Base-by-base conservation (phyloP, 2,888 invertebrate genomes). In the Patella ulyssiponensis region DNA sequence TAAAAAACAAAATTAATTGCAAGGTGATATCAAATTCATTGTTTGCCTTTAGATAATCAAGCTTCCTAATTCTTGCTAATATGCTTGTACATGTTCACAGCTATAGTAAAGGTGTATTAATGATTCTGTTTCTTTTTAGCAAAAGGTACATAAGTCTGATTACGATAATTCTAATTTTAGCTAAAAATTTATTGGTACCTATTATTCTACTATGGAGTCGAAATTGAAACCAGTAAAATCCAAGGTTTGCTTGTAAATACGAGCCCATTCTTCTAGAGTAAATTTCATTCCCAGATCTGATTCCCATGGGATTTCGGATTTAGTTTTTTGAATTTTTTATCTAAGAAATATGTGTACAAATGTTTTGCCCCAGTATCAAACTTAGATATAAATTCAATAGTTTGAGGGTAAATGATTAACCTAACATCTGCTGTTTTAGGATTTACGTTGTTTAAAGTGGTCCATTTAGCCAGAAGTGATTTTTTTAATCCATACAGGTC, bases 401-500 rank as follows among this genome's bases (percentile, higher is more conserved):
- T 58, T 7, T 27, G 27, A 27, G 27, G 27, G 1, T 27, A 27
- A 27, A 27, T 27, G 27, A 27, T 27, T 27, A 27, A 27, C 27
- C 58, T 17, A 17, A 58, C 15, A n/a, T 58, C 58, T n/a, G 3
- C 9, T 15, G n/a, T 58, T n/a, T 58, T 58, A n/a, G n/a, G 15
- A 58, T 58, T n/a, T n/a, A n/a, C 3, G 58, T n/a, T n/a, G 12
- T 20, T 64, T n/a, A 64, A 23, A 20, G 12, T 23, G n/a, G 0
- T 64, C 64, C 64, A 64, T 64, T 64, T 64, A n/a, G n/a, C 20
- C 64, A 20, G 20, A 20, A 64, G 64, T n/a, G 64, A 64, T 20
- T 64, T 64, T 64, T 64, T 64, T 23, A 64, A 64, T 17, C 64
- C 64, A 64, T 64, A 64, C n/a, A 64, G 23, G 23, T 64, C 20